Evolutionary conservation across 2,888 invertebrate genomes (phyloP).

Genomic region (Brenthis daphne): DNA sequence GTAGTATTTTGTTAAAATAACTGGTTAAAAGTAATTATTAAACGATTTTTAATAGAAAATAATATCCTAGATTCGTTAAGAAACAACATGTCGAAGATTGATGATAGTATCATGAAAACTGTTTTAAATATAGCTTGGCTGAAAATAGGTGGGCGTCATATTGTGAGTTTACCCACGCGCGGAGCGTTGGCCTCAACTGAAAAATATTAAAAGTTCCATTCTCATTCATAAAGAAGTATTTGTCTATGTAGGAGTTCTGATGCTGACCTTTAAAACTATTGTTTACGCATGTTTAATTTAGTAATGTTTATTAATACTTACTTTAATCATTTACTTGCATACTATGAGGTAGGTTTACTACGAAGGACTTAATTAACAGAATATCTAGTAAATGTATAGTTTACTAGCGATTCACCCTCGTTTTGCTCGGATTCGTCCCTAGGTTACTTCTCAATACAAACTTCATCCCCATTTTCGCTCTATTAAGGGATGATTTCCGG

Average conservation of each 20-base stretch:
- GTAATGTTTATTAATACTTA: no score
- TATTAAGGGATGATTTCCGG: no score
- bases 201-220: constrained; percentile 48
- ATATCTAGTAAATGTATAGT: no score
- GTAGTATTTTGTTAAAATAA: constrained; percentile 9
- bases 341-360: no score
- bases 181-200: constrained; percentile 64
- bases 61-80: constrained; percentile 37
- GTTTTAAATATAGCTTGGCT: constrained; percentile 61
- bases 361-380: no score
- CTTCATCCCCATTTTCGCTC: no score
- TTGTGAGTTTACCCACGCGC: constrained; percentile 52
- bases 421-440: no score
- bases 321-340: no score
- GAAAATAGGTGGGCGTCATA: constrained; percentile 73
- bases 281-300: not conserved
- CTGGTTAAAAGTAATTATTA: constrained; percentile 13
- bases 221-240: constrained; percentile 27
- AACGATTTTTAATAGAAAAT: constrained; percentile 20
- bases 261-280: not conserved
- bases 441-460: no score
- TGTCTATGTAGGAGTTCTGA: not conserved
- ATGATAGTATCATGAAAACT: constrained; percentile 45
- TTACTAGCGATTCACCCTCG: no score
- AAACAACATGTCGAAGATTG: constrained; percentile 32